Base-by-base conservation (phyloP, 1,140 invertebrate genomes). In the Odontomachus brunneus region DNA sequence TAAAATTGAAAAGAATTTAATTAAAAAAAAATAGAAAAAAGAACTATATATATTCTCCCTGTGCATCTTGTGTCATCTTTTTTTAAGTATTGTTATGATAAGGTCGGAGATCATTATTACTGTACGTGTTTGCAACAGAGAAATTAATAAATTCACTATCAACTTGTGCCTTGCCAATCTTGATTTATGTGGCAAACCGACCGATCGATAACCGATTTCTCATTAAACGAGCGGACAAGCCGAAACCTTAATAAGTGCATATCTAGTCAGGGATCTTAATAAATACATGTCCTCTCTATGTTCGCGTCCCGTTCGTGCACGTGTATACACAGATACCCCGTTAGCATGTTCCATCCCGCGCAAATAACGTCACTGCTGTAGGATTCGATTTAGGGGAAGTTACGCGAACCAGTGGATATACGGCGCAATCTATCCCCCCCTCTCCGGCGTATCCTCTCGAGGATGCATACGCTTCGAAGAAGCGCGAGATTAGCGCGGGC, bases 401-500 rank as follows among this genome's bases (percentile, higher is more conserved):
- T 87, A 87, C 80, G 74, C 86, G 76, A 84, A 86, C 81, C 85
- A 69, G 19, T 17, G 59, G 44, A 51, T 69, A 71, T 86, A 86
- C 65, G 53, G 59, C 55, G 71, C 72, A 85, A 85, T 83, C 29
- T 80, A 80, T 69, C 75, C 75, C 65, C 75, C 75, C 65, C 59
- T 22, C 48, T 44, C 38, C 0, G 24, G 72, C 38, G 75, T 84
- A 87, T 87, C 84, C 86, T 71, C 81, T 82, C 80, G 78, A 84
- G 78, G 74, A 82, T 59, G 86, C 63, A 66, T 51, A 73, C 63
- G 83, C 85, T 57, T 53, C 51, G 85, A 60, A 81, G 82, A 88
- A 84, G 74, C 82, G 82, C 51, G 44, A 78, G 83, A 88, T 88
- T 88, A 88, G 72, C 86, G 76, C 71, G 72, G 88, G 57, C 83